A percentile compares a stretch with the other conserved stretches of the same genome.
Conservation (phyloP, 2,113 vertebrate species). For the Callospermophilus lateralis region DNA sequence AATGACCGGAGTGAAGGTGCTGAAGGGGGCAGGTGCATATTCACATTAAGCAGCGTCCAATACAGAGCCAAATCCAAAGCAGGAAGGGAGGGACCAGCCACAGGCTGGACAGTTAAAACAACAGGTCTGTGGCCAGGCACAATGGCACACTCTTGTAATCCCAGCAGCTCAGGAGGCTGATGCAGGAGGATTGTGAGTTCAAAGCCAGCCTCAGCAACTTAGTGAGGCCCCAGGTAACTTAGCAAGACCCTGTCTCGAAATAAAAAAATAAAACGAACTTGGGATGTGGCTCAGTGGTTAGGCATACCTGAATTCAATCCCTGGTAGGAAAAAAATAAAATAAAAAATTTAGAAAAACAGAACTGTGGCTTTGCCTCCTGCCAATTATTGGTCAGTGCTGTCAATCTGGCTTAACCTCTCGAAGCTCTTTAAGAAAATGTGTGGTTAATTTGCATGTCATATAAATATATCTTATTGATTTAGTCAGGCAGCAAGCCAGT, state of each 20-base stretch:
- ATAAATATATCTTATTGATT: background rate
- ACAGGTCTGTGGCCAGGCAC: accelerated
- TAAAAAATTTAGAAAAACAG: no score
- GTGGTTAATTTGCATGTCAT: background rate
- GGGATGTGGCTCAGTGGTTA: no score
- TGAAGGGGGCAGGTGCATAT: accelerated
- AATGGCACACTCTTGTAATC: no score
- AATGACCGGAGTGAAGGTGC: background rate
- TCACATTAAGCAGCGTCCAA: background rate
- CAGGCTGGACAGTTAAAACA: background rate
- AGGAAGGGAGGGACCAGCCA: background rate
- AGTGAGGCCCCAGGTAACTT: no score
- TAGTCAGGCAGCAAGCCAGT: background rate
- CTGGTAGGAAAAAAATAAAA: no score
- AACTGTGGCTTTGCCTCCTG: no score
- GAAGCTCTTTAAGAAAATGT: background rate
- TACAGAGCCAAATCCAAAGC: background rate
- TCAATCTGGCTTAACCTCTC: background rate
- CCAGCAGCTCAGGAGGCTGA: no score
- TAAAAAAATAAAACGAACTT: no score
- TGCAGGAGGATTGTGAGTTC: no score
- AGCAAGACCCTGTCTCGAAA: no score
- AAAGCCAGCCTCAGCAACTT: no score
- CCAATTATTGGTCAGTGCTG: background rate
- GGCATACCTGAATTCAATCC: no score